Evolutionary conservation across 2,888 invertebrate species (phyloP).

Genomic region (Mythimna impura): DNA sequence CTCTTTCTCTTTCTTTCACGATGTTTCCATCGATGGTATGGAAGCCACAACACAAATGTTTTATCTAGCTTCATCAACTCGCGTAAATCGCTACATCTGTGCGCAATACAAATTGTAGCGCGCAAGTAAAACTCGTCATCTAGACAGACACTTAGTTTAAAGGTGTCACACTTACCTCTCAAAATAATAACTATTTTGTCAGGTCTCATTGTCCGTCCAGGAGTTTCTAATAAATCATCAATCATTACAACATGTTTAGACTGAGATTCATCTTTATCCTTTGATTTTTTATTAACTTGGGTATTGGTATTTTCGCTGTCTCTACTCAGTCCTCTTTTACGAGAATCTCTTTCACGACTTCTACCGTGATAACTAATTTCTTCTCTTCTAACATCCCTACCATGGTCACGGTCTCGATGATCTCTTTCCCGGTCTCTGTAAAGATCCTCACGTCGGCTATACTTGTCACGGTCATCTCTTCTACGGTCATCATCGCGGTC

Average conservation of each 20-base stretch:
- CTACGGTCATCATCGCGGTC: slow-evolving; percentile 62
- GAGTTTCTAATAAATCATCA: slow-evolving; percentile 95
- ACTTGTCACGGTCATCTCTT: slow-evolving; percentile 71
- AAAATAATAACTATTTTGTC: slow-evolving; percentile 96
- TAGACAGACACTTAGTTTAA: neutral
- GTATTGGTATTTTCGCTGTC: slow-evolving; percentile 74
- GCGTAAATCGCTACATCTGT: too few relatives aligned
- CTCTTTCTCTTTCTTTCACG: too few relatives aligned
- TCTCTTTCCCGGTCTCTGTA: slow-evolving; percentile 69
- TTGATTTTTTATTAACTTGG: slow-evolving; percentile 72
- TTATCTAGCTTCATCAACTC: too few relatives aligned
- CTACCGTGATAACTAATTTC: slow-evolving; percentile 70
- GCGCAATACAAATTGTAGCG: too few relatives aligned
- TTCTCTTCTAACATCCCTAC: slow-evolving; percentile 65
- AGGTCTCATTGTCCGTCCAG: slow-evolving; percentile 95
- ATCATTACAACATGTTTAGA: slow-evolving; percentile 91
- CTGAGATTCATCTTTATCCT: slow-evolving; percentile 63
- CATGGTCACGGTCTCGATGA: slow-evolving; percentile 68
- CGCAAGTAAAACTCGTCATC: too few relatives aligned
- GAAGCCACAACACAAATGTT: too few relatives aligned
- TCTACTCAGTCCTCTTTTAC: slow-evolving; percentile 80
- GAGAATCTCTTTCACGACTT: slow-evolving; percentile 80
- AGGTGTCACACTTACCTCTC: slow-evolving; percentile 89
- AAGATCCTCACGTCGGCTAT: slow-evolving; percentile 61
- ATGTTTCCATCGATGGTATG: too few relatives aligned